Percentiles rank a stretch among this genome's conserved stretches.
Conservation (phyloP, 2,888 invertebrate genomes). For the Thereva nobilitata region DNA sequence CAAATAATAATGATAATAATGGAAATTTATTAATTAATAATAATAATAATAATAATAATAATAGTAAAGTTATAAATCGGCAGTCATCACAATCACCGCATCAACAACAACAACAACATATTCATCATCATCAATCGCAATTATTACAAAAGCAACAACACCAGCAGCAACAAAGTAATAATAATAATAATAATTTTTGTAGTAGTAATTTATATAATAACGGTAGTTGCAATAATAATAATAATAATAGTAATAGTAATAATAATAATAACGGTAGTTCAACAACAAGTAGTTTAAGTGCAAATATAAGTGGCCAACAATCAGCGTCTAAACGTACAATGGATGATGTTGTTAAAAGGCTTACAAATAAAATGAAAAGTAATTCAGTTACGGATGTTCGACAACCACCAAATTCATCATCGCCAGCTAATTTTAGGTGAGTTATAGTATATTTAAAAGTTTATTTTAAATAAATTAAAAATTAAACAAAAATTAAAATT, state of each 20-base stretch:
- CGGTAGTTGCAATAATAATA: slow-evolving; percentile 43
- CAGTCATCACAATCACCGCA: slow-evolving; percentile 55
- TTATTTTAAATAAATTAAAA: background rate
- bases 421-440: slow-evolving; percentile 32
- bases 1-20: slow-evolving; percentile 33
- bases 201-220: slow-evolving; percentile 48
- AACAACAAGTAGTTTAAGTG: background rate
- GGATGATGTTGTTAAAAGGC: slow-evolving; percentile 87
- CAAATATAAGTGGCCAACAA: slow-evolving; percentile 29
- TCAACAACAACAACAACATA: slow-evolving; percentile 58
- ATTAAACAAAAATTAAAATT: background rate
- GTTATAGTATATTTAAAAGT: background rate
- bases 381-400: slow-evolving; percentile 67
- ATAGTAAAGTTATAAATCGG: slow-evolving; percentile 34
- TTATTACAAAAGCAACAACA: slow-evolving; percentile 15
- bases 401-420: slow-evolving; percentile 23
- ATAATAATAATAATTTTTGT: slow-evolving; percentile 23
- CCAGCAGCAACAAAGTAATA: slow-evolving; percentile 10
- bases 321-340: slow-evolving; percentile 70
- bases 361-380: slow-evolving; percentile 83
- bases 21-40: slow-evolving; percentile 36
- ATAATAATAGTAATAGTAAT: slow-evolving; percentile 41
- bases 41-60: slow-evolving; percentile 37
- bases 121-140: slow-evolving; percentile 30
- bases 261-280: slow-evolving; percentile 38